A percentile compares a stretch with the other conserved stretches of the same genome.
phyloP scores from a whole-genome alignment of 2,888 invertebrate genomes.

The Spodoptera littoralis region DNA sequence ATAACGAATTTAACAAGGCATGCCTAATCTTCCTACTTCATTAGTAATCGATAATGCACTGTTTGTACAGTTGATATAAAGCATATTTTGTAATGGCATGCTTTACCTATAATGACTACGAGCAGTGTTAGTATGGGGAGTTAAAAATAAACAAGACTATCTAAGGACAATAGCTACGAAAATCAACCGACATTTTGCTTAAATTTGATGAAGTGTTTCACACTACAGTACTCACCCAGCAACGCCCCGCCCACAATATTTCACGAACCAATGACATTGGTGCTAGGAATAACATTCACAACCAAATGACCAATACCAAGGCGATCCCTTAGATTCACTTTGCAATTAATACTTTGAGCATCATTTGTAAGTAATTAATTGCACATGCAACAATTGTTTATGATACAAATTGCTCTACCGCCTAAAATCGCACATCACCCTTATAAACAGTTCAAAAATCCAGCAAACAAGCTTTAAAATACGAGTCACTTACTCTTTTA shows the following conservation, averaged over 20 bases:
- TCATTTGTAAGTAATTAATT: slow-evolving; percentile 41
- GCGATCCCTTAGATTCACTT: slow-evolving; percentile 30
- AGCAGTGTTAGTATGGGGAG: slow-evolving; percentile 36
- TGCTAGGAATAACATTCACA: slow-evolving; percentile 31
- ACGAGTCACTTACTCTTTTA: slow-evolving; percentile 81
- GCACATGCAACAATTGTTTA: slow-evolving; percentile 58
- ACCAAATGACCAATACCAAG: slow-evolving; percentile 55
- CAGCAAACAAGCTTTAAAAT: slow-evolving; percentile 79
- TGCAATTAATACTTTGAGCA: slow-evolving; percentile 36
- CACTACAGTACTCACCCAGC: slow-evolving; percentile 58
- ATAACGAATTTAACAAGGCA: too few species aligned
- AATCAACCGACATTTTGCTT: slow-evolving; percentile 12
- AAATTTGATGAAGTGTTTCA: slow-evolving; percentile 37
- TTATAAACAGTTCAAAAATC: slow-evolving; percentile 66
- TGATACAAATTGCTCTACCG: slow-evolving; percentile 55
- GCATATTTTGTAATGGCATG: slow-evolving; percentile 32
- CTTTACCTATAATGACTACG: slow-evolving; percentile 26
- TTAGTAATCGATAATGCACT: slow-evolving; percentile 10
- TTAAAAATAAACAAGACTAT: slow-evolving; percentile 24
- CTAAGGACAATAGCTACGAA: slow-evolving; percentile 16
- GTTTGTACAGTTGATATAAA: slow-evolving; percentile 14
- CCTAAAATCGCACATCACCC: slow-evolving; percentile 65
- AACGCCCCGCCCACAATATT: slow-evolving; percentile 24
- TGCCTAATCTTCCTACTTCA: too few species aligned
- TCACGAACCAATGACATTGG: slow-evolving; percentile 18